A percentile compares a stretch with the other conserved stretches of the same genome.
These are phyloP conservation scores for Beaufortia kweichowensis DNA, from an alignment of 2,113 vertebrate genomes.

Conservation along the genomic window DNA sequence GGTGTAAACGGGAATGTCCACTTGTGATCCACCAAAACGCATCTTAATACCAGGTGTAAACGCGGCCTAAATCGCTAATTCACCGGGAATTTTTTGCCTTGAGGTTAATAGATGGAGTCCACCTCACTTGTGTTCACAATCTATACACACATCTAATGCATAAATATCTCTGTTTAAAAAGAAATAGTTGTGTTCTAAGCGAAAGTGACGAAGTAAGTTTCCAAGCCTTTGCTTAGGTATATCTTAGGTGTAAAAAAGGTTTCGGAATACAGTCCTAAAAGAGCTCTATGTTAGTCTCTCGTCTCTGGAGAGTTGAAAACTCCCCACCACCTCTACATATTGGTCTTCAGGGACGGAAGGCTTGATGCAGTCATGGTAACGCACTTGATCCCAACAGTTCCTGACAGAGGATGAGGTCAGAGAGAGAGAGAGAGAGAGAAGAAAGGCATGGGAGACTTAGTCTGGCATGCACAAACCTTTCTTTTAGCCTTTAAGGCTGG, in stretches of 20 bases:
- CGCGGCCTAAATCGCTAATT: too few relatives aligned
- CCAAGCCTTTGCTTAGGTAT: too few relatives aligned
- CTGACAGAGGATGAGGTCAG: constrained; percentile 56
- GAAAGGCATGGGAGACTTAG: neutral
- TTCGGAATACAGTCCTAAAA: neutral
- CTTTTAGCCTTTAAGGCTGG: neutral
- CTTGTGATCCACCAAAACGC: too few relatives aligned
- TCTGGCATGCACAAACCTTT: neutral
- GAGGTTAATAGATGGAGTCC: too few relatives aligned
- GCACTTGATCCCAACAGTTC: constrained; percentile 60
- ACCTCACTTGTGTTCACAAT: too few relatives aligned
- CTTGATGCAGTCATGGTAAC: constrained; percentile 60
- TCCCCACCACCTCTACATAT: constrained; percentile 49
- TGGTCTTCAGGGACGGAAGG: constrained; percentile 56
- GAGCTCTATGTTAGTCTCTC: constrained; percentile 53
- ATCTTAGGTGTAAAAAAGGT: neutral
- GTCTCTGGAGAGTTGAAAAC: constrained; percentile 55
- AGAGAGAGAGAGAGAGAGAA: constrained; percentile 13
- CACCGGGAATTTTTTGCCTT: too few relatives aligned
- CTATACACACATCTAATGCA: too few relatives aligned
- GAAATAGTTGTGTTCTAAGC: too few relatives aligned
- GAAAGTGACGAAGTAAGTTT: too few relatives aligned
- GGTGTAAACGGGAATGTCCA: too few relatives aligned
- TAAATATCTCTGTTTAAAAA: too few relatives aligned
- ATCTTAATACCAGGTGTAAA: too few relatives aligned